Base-by-base conservation (phyloP, 2,797 vertebrate species). In the Eulemur albifrons region DNA sequence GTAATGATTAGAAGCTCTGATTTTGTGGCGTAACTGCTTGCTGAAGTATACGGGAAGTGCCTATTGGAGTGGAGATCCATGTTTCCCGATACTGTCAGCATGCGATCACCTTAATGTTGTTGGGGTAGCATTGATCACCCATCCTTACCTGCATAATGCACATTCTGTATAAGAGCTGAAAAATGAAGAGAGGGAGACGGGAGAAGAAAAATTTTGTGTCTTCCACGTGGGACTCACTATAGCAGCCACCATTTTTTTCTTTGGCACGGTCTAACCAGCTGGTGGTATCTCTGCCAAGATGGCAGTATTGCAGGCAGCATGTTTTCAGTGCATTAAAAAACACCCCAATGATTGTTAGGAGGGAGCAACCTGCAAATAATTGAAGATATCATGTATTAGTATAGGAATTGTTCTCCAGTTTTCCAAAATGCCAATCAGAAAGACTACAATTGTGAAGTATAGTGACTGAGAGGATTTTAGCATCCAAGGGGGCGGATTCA, bases 221-320 rank as follows among this genome's bases (percentile, higher is more conserved):
- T 97, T 99, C 99, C 59, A 99, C 99, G 2, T 99, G 99, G 3
- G 96, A 98, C 97, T 99, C 99, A 0, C 98, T 99, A 98, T 99
- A 99, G 8, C 97, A 95, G 0, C 99, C 99, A 0, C 99, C 99
- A 0, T 99, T 98, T 98, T 99, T 99, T 87, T 99, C 99, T 97
- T 99, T 99, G 82, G 99, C 99, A 0, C 99, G 99, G 97, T 99
- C 99, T 69, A 99, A 97, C 99, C 99, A 99, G 95, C 93, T 99
- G 11, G 95, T 21, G 59, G 98, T 61, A 0, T 98, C 98, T 1
- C 98, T 95, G 0, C 98, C 97, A 30, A 99, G 96, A 96, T 98
- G 98, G 40, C 97, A 99, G 5, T 97, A 97, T 9, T 86, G 98
- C 84, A 98, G 76, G 4, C 98, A 99, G 92, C 97, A 97, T 83